These are phyloP conservation scores for Holocentrus rufus DNA, from an alignment of 2,797 vertebrate genomes.

Conservation along the genomic window DNA sequence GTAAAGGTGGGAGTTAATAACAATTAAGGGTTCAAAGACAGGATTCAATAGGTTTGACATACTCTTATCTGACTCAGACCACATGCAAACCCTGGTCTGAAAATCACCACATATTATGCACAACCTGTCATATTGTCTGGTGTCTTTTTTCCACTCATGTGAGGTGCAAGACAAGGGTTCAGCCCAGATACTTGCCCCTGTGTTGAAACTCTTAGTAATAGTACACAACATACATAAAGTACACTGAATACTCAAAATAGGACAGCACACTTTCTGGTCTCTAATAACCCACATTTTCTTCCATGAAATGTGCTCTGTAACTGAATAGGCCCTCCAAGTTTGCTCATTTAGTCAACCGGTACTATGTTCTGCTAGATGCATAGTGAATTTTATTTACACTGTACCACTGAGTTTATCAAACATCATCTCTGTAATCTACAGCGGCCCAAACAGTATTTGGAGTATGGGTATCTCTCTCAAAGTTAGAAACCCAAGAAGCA, in stretches of 20 bases:
- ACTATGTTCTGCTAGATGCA: not conserved
- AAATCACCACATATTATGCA: not conserved
- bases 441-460: not conserved
- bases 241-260: not conserved
- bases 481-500: conserved; percentile 2
- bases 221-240: no score
- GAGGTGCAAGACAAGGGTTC: not conserved
- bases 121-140: conserved; percentile 6
- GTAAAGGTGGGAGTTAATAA: conserved; percentile 29
- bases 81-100: conserved; percentile 3
- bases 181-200: not conserved
- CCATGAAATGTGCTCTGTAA: not conserved
- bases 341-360: not conserved
- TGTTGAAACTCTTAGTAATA: not conserved
- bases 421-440: not conserved
- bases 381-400: no score
- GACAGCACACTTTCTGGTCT: not conserved
- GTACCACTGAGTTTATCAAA: no score
- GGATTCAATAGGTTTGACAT: conserved; percentile 30
- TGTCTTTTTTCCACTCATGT: not conserved
- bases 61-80: conserved; percentile 21
- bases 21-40: conserved; percentile 43
- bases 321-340: not conserved
- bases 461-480: not conserved
- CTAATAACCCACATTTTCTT: not conserved